phyloP scores from a whole-genome alignment of 1,140 invertebrate species.

The Mamestra configurata region DNA sequence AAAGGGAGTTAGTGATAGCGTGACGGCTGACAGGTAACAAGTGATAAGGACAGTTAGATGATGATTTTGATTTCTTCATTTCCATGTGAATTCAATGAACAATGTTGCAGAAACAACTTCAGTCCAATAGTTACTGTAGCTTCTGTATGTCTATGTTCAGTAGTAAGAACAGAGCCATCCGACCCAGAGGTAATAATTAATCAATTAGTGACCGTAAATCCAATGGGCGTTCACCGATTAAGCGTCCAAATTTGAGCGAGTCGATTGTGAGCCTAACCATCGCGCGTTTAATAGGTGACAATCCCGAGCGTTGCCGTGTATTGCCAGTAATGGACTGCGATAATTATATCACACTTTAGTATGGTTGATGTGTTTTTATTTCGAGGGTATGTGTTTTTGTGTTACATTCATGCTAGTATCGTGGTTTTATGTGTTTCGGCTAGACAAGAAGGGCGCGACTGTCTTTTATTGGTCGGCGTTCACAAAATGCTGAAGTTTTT shows the following conservation, averaged over 20 bases:
- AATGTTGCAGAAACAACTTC: too few species aligned
- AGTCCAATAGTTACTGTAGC: background rate
- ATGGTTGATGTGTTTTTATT: slow-evolving; percentile 6
- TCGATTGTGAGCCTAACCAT: background rate
- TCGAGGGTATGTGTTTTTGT: slow-evolving; percentile 4
- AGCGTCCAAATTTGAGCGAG: background rate
- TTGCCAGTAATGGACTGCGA: background rate
- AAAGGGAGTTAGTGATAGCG: too few species aligned
- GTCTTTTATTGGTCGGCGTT: background rate
- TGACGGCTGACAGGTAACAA: too few species aligned
- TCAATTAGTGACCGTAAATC: slow-evolving; percentile 50
- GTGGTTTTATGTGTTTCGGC: background rate
- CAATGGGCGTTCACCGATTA: slow-evolving; percentile 22
- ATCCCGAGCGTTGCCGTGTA: background rate
- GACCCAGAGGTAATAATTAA: slow-evolving; percentile 45
- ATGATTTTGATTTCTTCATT: too few species aligned
- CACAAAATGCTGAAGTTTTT: background rate
- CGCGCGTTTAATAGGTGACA: background rate
- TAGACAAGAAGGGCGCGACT: background rate
- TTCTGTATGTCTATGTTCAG: background rate
- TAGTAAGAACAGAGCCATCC: slow-evolving; percentile 3
- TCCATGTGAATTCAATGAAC: too few species aligned
- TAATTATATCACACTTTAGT: background rate
- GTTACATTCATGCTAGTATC: background rate
- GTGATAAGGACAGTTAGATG: too few species aligned